A percentile compares a stretch with the other conserved stretches of the same genome.
Conservation (phyloP, 2,888 invertebrate species). For the Orgyia antiqua region DNA sequence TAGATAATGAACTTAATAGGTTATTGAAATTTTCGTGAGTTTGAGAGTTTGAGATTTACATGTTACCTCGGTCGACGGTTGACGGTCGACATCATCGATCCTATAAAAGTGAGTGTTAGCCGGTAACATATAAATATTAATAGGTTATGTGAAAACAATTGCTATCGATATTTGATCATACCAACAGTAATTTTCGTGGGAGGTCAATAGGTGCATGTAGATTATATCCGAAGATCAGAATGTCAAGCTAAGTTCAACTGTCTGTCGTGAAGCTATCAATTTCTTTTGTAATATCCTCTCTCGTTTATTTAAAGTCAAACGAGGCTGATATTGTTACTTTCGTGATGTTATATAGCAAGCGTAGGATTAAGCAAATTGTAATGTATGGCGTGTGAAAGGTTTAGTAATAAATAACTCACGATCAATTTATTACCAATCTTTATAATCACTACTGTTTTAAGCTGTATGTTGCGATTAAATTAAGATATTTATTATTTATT, state of each 20-base stretch:
- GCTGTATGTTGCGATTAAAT: too few species aligned
- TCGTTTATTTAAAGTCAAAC: slow-evolving; percentile 22
- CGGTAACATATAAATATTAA: too few species aligned
- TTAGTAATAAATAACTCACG: too few species aligned
- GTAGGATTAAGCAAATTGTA: not conserved
- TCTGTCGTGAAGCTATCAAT: slow-evolving; percentile 33
- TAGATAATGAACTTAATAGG: too few species aligned
- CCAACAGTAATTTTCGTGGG: slow-evolving; percentile 9
- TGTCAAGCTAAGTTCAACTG: slow-evolving; percentile 33
- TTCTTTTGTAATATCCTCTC: slow-evolving; percentile 28
- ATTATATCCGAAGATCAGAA: slow-evolving; percentile 44
- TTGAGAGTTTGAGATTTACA: too few species aligned
- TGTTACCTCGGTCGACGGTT: too few species aligned
- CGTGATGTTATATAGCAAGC: slow-evolving; percentile 27
- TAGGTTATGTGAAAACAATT: not conserved
- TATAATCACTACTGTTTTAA: too few species aligned
- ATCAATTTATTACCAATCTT: too few species aligned
- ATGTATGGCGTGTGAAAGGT: not conserved
- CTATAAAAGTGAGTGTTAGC: too few species aligned
- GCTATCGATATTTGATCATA: not conserved
- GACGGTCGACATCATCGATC: too few species aligned
- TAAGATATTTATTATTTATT: too few species aligned
- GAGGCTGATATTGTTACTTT: slow-evolving; percentile 44
- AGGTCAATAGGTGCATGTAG: slow-evolving; percentile 45
- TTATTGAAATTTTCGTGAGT: too few species aligned